Percentiles rank a stretch among this genome's conserved stretches.
phyloP scores from a whole-genome alignment of 2,113 vertebrate species.

The Bubo bubo region DNA sequence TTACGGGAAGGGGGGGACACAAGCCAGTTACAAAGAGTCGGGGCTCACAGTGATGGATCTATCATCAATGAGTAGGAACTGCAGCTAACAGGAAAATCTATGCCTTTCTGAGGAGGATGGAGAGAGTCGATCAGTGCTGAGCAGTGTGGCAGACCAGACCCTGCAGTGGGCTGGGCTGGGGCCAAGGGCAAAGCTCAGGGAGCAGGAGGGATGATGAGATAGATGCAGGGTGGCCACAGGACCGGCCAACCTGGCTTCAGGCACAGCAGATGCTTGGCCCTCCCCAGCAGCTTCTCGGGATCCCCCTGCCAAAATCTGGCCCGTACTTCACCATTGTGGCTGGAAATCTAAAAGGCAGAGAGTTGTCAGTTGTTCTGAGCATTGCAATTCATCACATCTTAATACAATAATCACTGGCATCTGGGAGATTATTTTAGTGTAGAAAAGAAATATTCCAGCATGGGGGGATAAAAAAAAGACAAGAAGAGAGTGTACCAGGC shows the following conservation, averaged over 20 bases:
- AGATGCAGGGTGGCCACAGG: not conserved
- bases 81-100: not conserved
- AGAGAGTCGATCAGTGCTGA: not conserved
- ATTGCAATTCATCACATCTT: not conserved
- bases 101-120: not conserved
- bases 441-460: not conserved
- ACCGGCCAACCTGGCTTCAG: not conserved
- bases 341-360: not conserved
- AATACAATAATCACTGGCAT: not conserved
- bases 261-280: not conserved
- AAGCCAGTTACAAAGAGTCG: not conserved
- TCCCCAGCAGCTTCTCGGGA: not conserved
- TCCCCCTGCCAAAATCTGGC: not conserved
- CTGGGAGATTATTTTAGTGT: not conserved
- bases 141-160: fast-evolving
- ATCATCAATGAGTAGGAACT: not conserved
- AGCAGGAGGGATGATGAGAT: not conserved
- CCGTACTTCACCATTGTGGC: fast-evolving
- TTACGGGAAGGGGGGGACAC: not conserved
- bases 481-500: not conserved
- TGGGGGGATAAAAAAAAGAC: fast-evolving
- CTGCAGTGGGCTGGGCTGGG: not conserved
- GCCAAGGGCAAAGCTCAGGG: not conserved
- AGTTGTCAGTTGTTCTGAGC: not conserved
- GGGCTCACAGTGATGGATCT: not conserved